phyloP scores from a whole-genome alignment of 2,113 vertebrate genomes.

The Cyanistes caeruleus region DNA sequence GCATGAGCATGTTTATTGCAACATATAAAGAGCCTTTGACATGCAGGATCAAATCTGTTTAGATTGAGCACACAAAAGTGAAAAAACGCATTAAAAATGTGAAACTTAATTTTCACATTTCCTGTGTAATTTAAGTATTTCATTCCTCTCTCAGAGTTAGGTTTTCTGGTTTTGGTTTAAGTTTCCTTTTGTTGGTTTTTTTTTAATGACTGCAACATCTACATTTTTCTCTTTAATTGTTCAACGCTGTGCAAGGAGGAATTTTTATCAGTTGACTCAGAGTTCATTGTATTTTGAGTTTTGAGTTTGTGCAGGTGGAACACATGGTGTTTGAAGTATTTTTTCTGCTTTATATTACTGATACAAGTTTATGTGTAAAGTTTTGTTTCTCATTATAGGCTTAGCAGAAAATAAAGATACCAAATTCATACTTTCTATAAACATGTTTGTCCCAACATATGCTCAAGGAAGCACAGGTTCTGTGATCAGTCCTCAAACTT shows the following conservation, averaged over 20 bases:
- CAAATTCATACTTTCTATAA: background rate
- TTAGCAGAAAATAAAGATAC: background rate
- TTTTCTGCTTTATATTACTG: background rate
- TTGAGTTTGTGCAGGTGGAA: background rate
- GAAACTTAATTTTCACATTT: background rate
- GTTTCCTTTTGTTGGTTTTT: background rate
- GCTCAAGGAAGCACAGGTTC: background rate
- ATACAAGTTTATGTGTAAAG: background rate
- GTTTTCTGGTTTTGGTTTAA: background rate
- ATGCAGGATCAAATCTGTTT: background rate
- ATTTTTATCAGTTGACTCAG: background rate
- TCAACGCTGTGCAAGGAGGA: background rate
- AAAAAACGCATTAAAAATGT: background rate
- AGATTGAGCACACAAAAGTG: background rate
- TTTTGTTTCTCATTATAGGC: background rate
- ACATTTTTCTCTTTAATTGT: background rate
- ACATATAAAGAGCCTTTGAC: background rate
- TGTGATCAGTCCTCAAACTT: background rate
- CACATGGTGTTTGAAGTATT: background rate
- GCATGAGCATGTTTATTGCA: background rate
- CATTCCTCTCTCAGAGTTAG: background rate
- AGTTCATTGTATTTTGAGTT: background rate
- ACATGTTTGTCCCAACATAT: background rate
- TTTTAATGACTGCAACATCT: background rate
- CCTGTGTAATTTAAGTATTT: background rate